Evolutionary conservation across 1,140 invertebrate species (phyloP), one percentile per base, ranked within the genome.

Genomic region (Aphaenogaster rudis): DNA sequence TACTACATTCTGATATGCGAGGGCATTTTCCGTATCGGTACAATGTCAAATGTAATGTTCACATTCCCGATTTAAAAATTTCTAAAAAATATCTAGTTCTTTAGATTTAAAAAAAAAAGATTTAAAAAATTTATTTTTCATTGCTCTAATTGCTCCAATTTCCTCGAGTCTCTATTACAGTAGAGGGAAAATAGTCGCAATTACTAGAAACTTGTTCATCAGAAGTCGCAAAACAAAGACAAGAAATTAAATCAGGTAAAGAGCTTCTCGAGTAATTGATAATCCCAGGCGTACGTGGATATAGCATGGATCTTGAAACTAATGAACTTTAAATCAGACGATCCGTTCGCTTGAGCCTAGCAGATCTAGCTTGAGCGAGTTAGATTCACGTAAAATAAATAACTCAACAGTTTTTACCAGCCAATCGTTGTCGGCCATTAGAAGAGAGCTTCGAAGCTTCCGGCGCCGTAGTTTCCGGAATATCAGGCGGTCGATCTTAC

Each of bases 401-500:
- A 67, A 80, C 45, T 80, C 50, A 15, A 5, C 67, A 52, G 48
- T 80, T 71, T 57, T 81, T 42, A 45, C 21, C 9, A 33, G 50
- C 5, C 50, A 39, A 69, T 57, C 45, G 17, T n/a, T 28, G 61
- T 66, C 77, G 67, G 54, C 69, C 67, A 74, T 74, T 64, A 84
- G 52, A 84, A 42, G 54, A 84, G 54, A 59, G 45, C 54, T 28
- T 21, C 17, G 39, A 74, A 48, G 54, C 67, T 76, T 50, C 69
- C 33, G 45, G 42, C 21, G 63, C 36, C 28, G 80, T 28, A 82
- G 80, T 84, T 84, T 76, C 67, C 80, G 52, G 9, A 81, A 86
- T 89, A 90, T 90, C 86, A 72, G 36, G n/a, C 64, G 45, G 80
- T 81, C 81, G 67, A 90, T 88, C 89, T 86, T 48, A 45, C 8